Conservation (phyloP, 2,888 invertebrate genomes). For the Rapana venosa region DNA sequence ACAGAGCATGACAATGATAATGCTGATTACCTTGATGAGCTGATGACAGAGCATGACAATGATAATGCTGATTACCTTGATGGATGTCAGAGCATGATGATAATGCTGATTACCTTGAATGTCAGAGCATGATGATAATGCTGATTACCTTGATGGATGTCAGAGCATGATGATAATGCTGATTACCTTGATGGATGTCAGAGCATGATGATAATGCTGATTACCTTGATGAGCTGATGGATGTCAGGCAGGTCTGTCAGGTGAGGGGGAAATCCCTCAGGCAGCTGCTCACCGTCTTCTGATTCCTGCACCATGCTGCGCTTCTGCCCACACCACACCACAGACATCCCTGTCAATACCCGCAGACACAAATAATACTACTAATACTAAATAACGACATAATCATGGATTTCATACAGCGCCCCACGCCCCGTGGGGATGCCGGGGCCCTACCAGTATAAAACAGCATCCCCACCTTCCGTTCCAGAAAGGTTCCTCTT, state of each 20-base stretch:
- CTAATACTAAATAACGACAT: too few species aligned
- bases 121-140: constrained; percentile 48
- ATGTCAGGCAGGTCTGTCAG: constrained; percentile 61
- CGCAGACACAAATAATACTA: not conserved
- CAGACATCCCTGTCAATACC: not conserved
- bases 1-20: too few species aligned
- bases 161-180: constrained; percentile 41
- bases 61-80: too few species aligned
- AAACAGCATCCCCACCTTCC: too few species aligned
- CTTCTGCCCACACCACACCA: constrained; percentile 19
- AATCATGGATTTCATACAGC: too few species aligned
- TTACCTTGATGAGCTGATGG: constrained; percentile 56
- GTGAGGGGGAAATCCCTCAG: constrained; percentile 51
- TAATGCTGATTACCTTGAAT: too few species aligned
- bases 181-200: constrained; percentile 34
- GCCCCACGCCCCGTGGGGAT: too few species aligned
- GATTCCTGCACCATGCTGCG: not conserved
- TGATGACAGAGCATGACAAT: constrained; percentile 51
- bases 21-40: too few species aligned
- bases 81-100: too few species aligned
- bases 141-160: constrained; percentile 26
- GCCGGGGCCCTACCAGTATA: too few species aligned
- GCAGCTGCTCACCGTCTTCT: not conserved
- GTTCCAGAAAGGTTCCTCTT: too few species aligned
- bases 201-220: constrained; percentile 38